phyloP scores from a whole-genome alignment of 2,797 vertebrate genomes.

The Pyrrhura leucotis region DNA sequence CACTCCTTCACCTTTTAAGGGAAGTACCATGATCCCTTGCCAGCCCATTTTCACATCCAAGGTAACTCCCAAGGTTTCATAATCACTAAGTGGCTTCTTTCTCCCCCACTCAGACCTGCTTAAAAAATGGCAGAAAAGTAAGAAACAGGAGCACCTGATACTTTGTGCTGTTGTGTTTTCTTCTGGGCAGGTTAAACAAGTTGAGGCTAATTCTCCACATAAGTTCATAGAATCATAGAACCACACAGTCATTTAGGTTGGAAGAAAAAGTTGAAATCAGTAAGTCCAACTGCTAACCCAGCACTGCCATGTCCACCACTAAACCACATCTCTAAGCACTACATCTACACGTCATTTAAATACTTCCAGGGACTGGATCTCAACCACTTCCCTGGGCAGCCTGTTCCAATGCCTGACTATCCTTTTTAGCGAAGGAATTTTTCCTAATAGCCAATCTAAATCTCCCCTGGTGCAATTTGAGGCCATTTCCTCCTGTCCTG shows the following conservation, averaged over 20 bases:
- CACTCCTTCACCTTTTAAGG: not conserved
- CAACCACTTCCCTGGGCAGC: not conserved
- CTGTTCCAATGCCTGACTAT: not conserved
- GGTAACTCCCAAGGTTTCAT: not conserved
- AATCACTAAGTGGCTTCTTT: rapidly evolving
- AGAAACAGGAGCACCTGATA: not conserved
- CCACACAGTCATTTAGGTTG: not conserved
- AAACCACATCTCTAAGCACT: not conserved
- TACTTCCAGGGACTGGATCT: not conserved
- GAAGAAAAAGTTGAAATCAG: not conserved
- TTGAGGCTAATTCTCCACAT: not conserved
- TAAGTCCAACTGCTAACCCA: not conserved
- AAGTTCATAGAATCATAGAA: not conserved
- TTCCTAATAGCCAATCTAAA: not conserved
- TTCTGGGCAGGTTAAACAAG: not conserved
- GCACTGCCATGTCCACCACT: not conserved
- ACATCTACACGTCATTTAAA: not conserved
- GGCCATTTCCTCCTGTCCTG: not conserved
- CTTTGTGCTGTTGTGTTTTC: not conserved
- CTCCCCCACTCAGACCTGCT: not conserved
- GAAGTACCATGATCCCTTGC: rapidly evolving
- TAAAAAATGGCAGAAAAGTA: not conserved
- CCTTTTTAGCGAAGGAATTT: not conserved
- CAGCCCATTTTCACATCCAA: not conserved
- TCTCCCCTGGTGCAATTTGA: not conserved